phyloP scores from a whole-genome alignment of 2,888 invertebrate species.

The Galerucella nymphaeae region DNA sequence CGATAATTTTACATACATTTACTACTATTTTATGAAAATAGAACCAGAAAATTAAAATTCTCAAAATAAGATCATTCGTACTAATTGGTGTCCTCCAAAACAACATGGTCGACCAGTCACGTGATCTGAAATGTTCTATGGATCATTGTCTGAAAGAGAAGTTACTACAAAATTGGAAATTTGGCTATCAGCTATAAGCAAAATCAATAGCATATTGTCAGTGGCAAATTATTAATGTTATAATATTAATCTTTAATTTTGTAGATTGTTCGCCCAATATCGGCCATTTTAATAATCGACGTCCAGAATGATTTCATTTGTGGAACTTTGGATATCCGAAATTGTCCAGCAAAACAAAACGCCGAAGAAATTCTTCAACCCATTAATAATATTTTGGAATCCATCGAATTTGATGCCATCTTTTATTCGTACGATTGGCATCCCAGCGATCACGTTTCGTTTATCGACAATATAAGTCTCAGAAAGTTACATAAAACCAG shows the following conservation, averaged over 20 bases:
- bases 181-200: too few relatives aligned
- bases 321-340: constrained; percentile 90
- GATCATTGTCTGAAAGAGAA: too few relatives aligned
- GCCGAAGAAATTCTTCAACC: constrained; percentile 90
- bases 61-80: too few relatives aligned
- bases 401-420: constrained; percentile 84
- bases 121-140: too few relatives aligned
- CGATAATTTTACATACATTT: too few relatives aligned
- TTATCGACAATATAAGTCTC: constrained; percentile 85
- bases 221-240: too few relatives aligned
- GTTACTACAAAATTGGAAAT: too few relatives aligned
- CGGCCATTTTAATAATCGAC: constrained; percentile 91
- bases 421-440: constrained; percentile 98
- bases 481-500: constrained; percentile 78
- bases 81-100: too few relatives aligned
- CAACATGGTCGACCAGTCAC: too few relatives aligned
- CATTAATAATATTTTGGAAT: constrained; percentile 84
- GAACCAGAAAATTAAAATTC: too few relatives aligned
- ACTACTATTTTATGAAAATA: too few relatives aligned
- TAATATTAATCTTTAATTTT: constrained; percentile 13
- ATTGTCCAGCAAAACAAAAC: constrained; percentile 90
- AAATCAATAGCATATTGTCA: too few relatives aligned
- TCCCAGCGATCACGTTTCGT: constrained; percentile 93
- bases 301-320: constrained; percentile 98
- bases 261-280: constrained; percentile 70